Evolutionary conservation across 2,797 vertebrate species (phyloP), one percentile per base, ranked within the genome.

Genomic region (Aratinga solstitialis): DNA sequence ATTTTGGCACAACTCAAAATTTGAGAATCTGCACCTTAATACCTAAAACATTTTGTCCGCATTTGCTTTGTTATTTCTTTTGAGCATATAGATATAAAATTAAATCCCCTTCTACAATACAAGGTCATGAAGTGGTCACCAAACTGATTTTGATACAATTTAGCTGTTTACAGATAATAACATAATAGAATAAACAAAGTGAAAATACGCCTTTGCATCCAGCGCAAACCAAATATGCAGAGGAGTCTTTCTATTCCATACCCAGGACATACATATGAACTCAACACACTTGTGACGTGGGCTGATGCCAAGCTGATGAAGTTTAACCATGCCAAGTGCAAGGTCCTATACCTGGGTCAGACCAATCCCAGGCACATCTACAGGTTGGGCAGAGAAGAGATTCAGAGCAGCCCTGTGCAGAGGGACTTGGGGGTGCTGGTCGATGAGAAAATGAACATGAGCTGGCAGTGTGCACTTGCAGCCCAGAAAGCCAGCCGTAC

Each of bases 31-130:
- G 16, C 3, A 2, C 3, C 19, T 54, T 58, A 62, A 17, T 48
- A 53, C 3, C 9, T 50, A 48, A 68, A 69, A 61, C 20, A 48
- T 54, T 30, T 5, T 8, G 4, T 1, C 1, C 2, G 2, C 2
- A 3, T 24, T 20, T 69, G 59, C 16, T 15, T 36, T 34, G 14
- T 47, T 54, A 8, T n/a, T 76, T 73, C 5, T 51, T 77, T 36
- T 27, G 36, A 9, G 5, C 11, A n/a, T 19, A 40, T 30, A n/a
- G 5, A 24, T 2, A 10, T 79, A 20, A 80, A 72, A 68, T 40
- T 40, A 53, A 43, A 84, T 26, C 7, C 2, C 2, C 21, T 79
- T 74, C 30, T 54, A 12, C 45, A 48, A 30, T 32, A 38, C 2
- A 59, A 47, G 14, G 10, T 74, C 24, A 71, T 13, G 43, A 27